phyloP scores from a whole-genome alignment of 1,140 invertebrate genomes.

The Hyposmocoma kahamanoa region DNA sequence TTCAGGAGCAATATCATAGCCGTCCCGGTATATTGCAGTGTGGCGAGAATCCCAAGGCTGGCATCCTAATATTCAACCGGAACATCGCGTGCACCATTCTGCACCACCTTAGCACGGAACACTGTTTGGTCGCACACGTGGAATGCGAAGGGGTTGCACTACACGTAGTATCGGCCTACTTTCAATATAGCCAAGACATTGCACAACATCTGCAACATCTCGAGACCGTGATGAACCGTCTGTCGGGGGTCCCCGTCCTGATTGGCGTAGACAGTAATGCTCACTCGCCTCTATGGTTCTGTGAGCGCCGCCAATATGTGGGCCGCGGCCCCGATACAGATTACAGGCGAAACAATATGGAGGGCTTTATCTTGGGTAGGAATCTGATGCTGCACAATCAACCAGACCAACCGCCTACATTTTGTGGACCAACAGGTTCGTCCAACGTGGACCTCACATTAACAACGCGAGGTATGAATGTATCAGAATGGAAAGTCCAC shows the following conservation, averaged over 20 bases:
- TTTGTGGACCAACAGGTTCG: constrained; percentile 11
- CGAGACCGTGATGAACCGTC: not conserved
- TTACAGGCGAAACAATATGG: constrained; percentile 5
- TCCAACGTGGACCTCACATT: constrained; percentile 27
- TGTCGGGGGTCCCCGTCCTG: not conserved
- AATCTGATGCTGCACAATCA: constrained; percentile 6
- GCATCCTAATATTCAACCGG: not conserved
- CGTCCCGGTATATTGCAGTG: not conserved
- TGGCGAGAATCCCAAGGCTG: not conserved
- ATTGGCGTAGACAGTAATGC: constrained; percentile 22
- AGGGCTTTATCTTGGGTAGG: constrained; percentile 12
- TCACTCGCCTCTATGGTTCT: constrained; percentile 27
- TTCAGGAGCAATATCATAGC: not conserved
- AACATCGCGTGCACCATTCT: not conserved
- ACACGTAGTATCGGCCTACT: not conserved
- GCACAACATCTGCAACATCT: constrained; percentile 9
- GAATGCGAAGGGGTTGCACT: too few relatives aligned
- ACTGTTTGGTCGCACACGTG: not conserved
- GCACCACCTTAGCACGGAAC: not conserved
- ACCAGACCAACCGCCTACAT: constrained; percentile 17
- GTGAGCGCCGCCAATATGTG: constrained; percentile 1
- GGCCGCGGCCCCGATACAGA: constrained; percentile 9
- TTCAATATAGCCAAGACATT: constrained; percentile 15
- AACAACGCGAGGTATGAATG: constrained; percentile 2
- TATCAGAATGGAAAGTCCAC: constrained; percentile 16